Conservation (phyloP, 2,888 invertebrate genomes). For the Esperia sulphurella region DNA sequence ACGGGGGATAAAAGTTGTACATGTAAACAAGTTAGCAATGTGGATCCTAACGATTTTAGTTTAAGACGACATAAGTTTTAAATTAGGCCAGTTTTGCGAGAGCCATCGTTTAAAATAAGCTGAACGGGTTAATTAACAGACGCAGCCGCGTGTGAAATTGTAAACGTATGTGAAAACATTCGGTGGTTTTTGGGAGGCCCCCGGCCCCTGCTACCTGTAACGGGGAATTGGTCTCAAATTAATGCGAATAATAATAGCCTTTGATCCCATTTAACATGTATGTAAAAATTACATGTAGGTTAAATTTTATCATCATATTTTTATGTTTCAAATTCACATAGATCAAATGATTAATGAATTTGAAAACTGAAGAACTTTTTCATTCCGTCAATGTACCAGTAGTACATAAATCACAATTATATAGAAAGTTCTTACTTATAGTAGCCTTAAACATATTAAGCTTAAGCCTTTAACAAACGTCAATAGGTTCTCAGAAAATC, state of each 20-base stretch:
- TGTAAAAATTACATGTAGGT: too few relatives aligned
- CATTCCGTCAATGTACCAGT: too few relatives aligned
- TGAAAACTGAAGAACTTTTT: too few relatives aligned
- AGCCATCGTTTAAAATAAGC: slow-evolving; percentile 40
- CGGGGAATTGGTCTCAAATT: slow-evolving; percentile 30
- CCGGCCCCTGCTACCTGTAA: slow-evolving; percentile 25
- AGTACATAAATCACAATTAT: too few relatives aligned
- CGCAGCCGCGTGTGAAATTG: slow-evolving; percentile 63
- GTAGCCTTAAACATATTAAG: too few relatives aligned
- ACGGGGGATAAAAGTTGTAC: slow-evolving; percentile 26
- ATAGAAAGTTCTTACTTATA: too few relatives aligned
- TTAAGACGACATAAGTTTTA: slow-evolving; percentile 39
- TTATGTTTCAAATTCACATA: too few relatives aligned
- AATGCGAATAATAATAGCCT: slow-evolving; percentile 21
- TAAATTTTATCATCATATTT: too few relatives aligned
- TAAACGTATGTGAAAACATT: slow-evolving; percentile 64
- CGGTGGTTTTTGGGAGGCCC: slow-evolving; percentile 39
- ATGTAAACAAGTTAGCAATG: slow-evolving; percentile 32
- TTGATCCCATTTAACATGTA: too few relatives aligned
- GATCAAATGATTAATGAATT: too few relatives aligned
- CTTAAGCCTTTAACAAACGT: too few relatives aligned
- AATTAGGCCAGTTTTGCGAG: slow-evolving; percentile 36
- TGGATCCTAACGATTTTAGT: slow-evolving; percentile 30
- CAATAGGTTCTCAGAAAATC: too few relatives aligned
- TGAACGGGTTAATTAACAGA: slow-evolving; percentile 65